Evolutionary conservation across 1,140 invertebrate species (phyloP).

Genomic region (Drosophila biarmipes): DNA sequence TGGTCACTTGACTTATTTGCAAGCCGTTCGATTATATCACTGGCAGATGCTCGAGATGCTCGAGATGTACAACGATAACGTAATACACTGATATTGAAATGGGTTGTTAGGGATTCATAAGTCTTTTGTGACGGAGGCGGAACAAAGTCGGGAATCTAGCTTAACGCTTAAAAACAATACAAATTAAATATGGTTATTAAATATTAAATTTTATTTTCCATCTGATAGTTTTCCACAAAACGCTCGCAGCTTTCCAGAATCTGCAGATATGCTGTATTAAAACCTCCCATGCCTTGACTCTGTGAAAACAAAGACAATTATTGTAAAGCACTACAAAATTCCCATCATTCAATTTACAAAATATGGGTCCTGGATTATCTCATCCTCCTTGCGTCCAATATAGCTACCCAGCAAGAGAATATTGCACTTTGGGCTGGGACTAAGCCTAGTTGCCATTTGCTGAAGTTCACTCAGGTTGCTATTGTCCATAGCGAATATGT

Average conservation of each 20-base stretch:
- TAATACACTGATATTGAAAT: too few species aligned
- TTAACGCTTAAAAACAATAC: too few species aligned
- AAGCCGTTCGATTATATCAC: not conserved
- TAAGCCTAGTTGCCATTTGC: conserved; percentile 85
- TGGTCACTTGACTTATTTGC: too few species aligned
- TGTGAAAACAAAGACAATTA: conserved; percentile 17
- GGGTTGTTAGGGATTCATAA: too few species aligned
- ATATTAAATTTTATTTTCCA: not conserved
- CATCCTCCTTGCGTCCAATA: conserved; percentile 89
- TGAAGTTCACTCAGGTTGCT: conserved; percentile 90
- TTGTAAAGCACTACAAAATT: not conserved
- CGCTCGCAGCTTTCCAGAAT: conserved; percentile 67
- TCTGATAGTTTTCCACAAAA: conserved; percentile 39
- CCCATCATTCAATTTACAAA: conserved; percentile 87
- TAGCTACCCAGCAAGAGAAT: conserved; percentile 92
- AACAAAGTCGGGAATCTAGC: too few species aligned
- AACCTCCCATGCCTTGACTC: conserved; percentile 61
- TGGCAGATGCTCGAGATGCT: too few species aligned
- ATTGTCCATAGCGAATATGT: conserved; percentile 95
- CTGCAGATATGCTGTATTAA: conserved; percentile 58
- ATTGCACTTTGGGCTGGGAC: conserved; percentile 86
- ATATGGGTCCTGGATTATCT: conserved; percentile 94
- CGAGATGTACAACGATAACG: too few species aligned
- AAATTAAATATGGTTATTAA: too few species aligned
- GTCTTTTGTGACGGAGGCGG: too few species aligned